Percentiles rank a stretch among this genome's conserved stretches.
Conservation (phyloP, 2,113 vertebrate species). For the Odocoileus virginianus region DNA sequence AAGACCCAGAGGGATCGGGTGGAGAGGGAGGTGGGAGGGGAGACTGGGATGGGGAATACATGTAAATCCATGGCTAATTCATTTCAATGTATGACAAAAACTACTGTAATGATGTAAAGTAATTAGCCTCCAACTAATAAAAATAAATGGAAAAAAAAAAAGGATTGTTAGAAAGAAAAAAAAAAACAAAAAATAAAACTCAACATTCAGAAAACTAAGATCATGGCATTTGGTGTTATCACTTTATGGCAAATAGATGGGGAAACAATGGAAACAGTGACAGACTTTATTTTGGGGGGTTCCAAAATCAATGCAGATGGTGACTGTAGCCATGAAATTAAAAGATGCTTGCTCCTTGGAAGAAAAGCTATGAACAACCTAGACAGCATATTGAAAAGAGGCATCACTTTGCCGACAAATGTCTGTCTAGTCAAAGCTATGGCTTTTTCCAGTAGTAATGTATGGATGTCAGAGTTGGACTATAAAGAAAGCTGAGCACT, state of each 20-base stretch:
- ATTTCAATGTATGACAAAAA: too few relatives aligned
- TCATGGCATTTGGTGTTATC: neutral
- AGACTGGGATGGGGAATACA: too few relatives aligned
- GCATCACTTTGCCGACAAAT: neutral
- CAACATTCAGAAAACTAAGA: neutral
- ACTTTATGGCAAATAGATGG: neutral
- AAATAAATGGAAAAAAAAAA: too few relatives aligned
- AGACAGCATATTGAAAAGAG: neutral
- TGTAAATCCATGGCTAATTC: too few relatives aligned
- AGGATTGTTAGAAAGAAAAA: too few relatives aligned
- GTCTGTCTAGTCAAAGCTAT: neutral
- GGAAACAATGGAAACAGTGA: neutral
- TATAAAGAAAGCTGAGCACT: rapidly evolving
- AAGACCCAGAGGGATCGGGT: too few relatives aligned
- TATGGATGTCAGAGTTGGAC: neutral
- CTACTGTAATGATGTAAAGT: too few relatives aligned
- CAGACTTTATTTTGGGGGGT: neutral
- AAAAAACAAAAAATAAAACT: too few relatives aligned
- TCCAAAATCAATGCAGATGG: too few relatives aligned
- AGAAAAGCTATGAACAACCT: neutral
- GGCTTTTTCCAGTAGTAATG: neutral
- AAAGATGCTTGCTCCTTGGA: neutral
- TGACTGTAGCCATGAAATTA: too few relatives aligned
- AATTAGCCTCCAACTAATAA: too few relatives aligned
- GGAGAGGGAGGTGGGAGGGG: too few relatives aligned